Percentiles rank a stretch among this genome's conserved stretches.
phyloP scores from a whole-genome alignment of 1,140 invertebrate species.

The Drosophila quadrilineata region DNA sequence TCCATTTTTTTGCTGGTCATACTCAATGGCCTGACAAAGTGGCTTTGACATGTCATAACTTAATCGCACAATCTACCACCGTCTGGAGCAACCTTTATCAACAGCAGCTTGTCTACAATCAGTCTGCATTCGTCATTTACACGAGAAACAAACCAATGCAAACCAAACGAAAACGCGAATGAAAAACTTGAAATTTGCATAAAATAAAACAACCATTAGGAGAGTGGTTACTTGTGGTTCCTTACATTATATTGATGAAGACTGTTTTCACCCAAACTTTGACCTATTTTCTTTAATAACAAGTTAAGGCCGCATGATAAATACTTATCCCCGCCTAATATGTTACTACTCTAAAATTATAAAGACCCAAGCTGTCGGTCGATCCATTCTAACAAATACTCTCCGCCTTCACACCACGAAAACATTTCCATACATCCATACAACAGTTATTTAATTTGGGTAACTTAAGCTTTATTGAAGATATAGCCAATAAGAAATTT shows the following conservation, averaged over 20 bases:
- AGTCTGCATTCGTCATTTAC: constrained; percentile 39
- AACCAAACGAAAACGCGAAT: constrained; percentile 8
- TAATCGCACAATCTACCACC: constrained; percentile 30
- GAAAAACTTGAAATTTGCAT: constrained; percentile 42
- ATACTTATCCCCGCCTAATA: constrained; percentile 46
- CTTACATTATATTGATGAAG: constrained; percentile 8
- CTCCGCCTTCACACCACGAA: constrained; percentile 47
- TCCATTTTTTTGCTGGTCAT: no score
- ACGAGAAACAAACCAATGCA: constrained; percentile 1
- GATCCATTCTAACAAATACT: no score
- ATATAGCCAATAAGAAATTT: no score
- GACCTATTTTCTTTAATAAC: constrained; percentile 34
- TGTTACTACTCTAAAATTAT: constrained; percentile 63
- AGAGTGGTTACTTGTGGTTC: no score
- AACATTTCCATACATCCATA: constrained; percentile 52
- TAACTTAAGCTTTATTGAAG: no score
- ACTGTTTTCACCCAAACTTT: constrained; percentile 42
- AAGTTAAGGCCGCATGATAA: not conserved
- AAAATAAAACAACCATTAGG: not conserved
- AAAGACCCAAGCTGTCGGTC: constrained; percentile 57
- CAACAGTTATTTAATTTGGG: constrained; percentile 33
- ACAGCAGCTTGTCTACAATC: constrained; percentile 36
- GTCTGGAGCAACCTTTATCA: constrained; percentile 50
- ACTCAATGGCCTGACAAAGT: constrained; percentile 54
- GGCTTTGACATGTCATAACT: constrained; percentile 49